Percentiles rank a stretch among this genome's conserved stretches.
These are phyloP conservation scores for Chaenodraco wilsoni DNA, from an alignment of 2,797 vertebrate species.

Conservation along the genomic window DNA sequence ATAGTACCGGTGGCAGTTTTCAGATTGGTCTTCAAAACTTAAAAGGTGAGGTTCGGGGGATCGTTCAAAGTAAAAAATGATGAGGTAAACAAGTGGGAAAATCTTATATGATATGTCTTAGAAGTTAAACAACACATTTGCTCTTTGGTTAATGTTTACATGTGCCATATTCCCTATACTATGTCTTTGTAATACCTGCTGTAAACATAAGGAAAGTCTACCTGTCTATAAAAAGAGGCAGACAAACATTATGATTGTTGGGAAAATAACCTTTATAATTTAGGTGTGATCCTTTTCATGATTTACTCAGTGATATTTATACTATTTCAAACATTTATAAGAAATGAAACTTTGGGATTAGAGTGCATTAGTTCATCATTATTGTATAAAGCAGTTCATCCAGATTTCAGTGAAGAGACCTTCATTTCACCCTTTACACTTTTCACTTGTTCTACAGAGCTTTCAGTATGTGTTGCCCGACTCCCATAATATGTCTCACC, in stretches of 20 bases:
- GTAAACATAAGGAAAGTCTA: neutral
- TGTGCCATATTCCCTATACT: neutral
- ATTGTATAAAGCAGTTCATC: slow-evolving; percentile 10
- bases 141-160: neutral
- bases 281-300: neutral
- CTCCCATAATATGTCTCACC: slow-evolving; percentile 11
- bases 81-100: slow-evolving; percentile 7
- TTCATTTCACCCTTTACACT: slow-evolving; percentile 40
- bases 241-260: slow-evolving; percentile 1
- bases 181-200: neutral
- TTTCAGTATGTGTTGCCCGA: slow-evolving; percentile 30
- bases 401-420: slow-evolving; percentile 21
- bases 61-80: slow-evolving; percentile 4
- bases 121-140: neutral
- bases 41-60: neutral
- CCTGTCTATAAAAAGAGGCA: neutral
- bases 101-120: neutral
- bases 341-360: neutral
- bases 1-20: slow-evolving; percentile 20
- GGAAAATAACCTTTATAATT: neutral
- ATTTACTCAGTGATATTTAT: neutral
- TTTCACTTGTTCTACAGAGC: slow-evolving; percentile 38
- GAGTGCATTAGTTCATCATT: neutral
- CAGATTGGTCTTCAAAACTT: slow-evolving; percentile 13
- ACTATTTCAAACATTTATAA: neutral